Percentiles rank a stretch among this genome's conserved stretches.
phyloP scores from a whole-genome alignment of 2,888 invertebrate genomes.

The Eupithecia abbreviata region DNA sequence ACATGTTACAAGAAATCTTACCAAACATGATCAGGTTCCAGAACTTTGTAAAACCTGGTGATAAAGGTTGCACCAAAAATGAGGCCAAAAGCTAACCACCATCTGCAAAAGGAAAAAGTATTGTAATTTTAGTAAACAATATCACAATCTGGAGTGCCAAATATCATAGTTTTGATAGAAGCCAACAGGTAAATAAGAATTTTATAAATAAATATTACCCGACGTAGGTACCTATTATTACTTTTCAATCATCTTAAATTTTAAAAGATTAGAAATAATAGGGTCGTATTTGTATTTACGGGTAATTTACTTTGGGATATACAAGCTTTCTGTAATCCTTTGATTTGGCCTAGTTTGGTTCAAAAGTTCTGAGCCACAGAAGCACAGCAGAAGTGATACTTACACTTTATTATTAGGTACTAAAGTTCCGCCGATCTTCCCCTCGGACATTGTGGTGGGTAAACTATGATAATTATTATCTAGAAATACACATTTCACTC shows the following conservation, averaged over 20 bases:
- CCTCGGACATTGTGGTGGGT: conserved; percentile 38
- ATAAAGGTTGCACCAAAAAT: conserved; percentile 87
- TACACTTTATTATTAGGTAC: conserved; percentile 44
- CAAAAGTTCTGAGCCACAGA: too few species aligned
- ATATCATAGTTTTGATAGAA: not conserved
- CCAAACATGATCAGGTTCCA: conserved; percentile 97
- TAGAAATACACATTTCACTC: not conserved
- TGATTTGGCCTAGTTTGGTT: not conserved
- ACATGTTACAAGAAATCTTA: conserved; percentile 72
- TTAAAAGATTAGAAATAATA: not conserved
- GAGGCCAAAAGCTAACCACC: conserved; percentile 87
- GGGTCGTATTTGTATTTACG: too few species aligned
- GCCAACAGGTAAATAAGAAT: not conserved
- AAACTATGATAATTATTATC: not conserved
- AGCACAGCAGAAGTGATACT: conserved; percentile 1
- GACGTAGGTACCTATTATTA: too few species aligned
- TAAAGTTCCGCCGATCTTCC: conserved; percentile 30
- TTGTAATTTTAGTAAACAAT: not conserved
- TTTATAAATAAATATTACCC: not conserved
- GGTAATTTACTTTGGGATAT: not conserved
- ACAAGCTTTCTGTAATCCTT: not conserved
- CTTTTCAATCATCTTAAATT: not conserved
- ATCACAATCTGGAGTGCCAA: not conserved
- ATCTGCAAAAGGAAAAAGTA: conserved; percentile 57
- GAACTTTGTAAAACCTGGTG: conserved; percentile 94